Conservation (phyloP, 2,888 invertebrate species). For the Hetaerina titia region DNA sequence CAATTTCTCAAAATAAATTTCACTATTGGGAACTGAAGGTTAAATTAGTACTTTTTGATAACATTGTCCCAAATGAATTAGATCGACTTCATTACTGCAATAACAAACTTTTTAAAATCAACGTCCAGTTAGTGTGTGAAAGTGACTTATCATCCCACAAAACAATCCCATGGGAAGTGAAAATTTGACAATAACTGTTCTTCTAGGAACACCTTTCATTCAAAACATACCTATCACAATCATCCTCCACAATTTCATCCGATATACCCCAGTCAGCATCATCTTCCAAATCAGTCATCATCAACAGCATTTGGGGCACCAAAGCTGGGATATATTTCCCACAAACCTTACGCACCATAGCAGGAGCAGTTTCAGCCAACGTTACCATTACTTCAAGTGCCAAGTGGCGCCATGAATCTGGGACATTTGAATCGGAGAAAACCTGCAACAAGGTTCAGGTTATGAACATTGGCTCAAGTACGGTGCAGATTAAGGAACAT, state of each 20-base stretch:
- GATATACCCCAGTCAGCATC: constrained; percentile 92
- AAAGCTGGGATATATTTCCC: constrained; percentile 89
- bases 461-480: neutral
- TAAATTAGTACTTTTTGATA: no score
- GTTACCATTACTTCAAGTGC: constrained; percentile 93
- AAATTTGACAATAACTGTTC: neutral
- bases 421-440: constrained; percentile 84
- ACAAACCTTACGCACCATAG: constrained; percentile 96
- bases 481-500: no score
- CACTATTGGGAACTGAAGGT: neutral
- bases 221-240: constrained; percentile 85
- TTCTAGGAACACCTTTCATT: neutral
- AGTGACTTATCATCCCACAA: no score
- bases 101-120: neutral
- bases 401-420: constrained; percentile 92
- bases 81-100: neutral
- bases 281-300: constrained; percentile 97
- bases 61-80: neutral
- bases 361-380: constrained; percentile 95
- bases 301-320: constrained; percentile 91
- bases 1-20: neutral
- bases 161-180: no score
- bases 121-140: no score
- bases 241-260: constrained; percentile 94
- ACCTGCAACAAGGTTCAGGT: constrained; percentile 77